Conservation (phyloP, 1,140 invertebrate species). For the Scaptomyza montana region DNA sequence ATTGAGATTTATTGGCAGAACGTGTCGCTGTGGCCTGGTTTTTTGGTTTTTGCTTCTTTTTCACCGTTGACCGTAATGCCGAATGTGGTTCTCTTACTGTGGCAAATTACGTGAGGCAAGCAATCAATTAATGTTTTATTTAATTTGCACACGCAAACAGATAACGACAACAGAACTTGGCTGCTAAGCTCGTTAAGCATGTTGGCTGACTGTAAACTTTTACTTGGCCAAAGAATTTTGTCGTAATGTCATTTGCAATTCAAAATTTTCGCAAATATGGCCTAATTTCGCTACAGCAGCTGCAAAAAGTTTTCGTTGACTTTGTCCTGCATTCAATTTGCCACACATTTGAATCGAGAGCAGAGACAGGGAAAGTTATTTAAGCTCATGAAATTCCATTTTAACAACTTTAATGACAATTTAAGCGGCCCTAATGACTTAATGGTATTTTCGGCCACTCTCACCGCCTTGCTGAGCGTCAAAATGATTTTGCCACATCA, state of each 20-base stretch:
- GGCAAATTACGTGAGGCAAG: slow-evolving; percentile 43
- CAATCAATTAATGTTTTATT: slow-evolving; percentile 69
- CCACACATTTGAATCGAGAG: slow-evolving; percentile 24
- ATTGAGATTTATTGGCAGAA: slow-evolving; percentile 75
- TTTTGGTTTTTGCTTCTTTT: slow-evolving; percentile 10
- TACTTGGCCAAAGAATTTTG: slow-evolving; percentile 28
- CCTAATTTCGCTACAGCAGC: slow-evolving; percentile 51
- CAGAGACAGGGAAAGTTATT: slow-evolving; percentile 26
- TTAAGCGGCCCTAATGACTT: slow-evolving; percentile 70
- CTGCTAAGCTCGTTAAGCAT: slow-evolving; percentile 41
- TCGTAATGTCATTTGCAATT: slow-evolving; percentile 71
- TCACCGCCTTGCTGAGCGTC: slow-evolving; percentile 27
- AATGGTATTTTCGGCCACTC: slow-evolving; percentile 43
- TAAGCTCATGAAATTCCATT: slow-evolving; percentile 31
- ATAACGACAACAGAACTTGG: slow-evolving; percentile 9
- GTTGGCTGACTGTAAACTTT: slow-evolving; percentile 29
- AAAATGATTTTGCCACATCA: slow-evolving; percentile 75
- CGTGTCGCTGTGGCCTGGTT: slow-evolving; percentile 58
- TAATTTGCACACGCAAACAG: slow-evolving; percentile 49
- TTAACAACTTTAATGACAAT: slow-evolving; percentile 61
- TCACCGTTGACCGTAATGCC: not conserved
- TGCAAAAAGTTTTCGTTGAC: not conserved
- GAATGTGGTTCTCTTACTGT: slow-evolving; percentile 10
- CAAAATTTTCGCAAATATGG: slow-evolving; percentile 46
- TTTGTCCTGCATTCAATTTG: slow-evolving; percentile 30